A percentile compares a stretch with the other conserved stretches of the same genome.
These are phyloP conservation scores for Sicus ferrugineus DNA, from an alignment of 2,888 invertebrate species.

Conservation along the genomic window DNA sequence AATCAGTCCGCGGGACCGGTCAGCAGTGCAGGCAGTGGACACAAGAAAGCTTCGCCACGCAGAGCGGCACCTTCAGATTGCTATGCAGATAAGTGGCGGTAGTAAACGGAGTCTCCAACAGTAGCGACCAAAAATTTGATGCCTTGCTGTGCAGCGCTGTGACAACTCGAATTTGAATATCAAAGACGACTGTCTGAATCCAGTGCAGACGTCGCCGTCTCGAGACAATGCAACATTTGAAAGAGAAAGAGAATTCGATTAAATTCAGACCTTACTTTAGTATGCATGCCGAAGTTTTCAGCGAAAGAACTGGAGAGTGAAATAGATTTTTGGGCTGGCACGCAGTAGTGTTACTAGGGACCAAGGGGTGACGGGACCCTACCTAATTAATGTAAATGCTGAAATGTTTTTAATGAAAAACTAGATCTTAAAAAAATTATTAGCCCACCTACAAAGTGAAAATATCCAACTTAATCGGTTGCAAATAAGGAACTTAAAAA, in stretches of 20 bases:
- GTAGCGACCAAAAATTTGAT: conserved; percentile 14
- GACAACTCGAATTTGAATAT: conserved; percentile 13
- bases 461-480: too few species aligned
- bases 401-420: neutral
- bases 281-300: conserved; percentile 27
- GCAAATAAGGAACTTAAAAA: too few species aligned
- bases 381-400: neutral
- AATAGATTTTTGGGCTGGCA: too few species aligned
- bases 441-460: too few species aligned
- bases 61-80: too few species aligned
- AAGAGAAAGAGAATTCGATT: conserved; percentile 18
- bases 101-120: neutral
- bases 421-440: too few species aligned
- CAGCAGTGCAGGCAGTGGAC: too few species aligned
- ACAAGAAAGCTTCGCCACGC: too few species aligned
- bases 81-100: neutral
- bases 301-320: conserved; percentile 6
- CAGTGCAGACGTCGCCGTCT: neutral
- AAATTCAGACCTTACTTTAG: conserved; percentile 14
- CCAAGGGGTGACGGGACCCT: neutral
- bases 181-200: conserved; percentile 10
- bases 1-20: too few species aligned
- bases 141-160: neutral
- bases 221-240: conserved; percentile 20
- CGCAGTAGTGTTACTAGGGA: neutral